Evolutionary conservation across 2,888 invertebrate species (phyloP).

Genomic region (Hypolimnas misippus): DNA sequence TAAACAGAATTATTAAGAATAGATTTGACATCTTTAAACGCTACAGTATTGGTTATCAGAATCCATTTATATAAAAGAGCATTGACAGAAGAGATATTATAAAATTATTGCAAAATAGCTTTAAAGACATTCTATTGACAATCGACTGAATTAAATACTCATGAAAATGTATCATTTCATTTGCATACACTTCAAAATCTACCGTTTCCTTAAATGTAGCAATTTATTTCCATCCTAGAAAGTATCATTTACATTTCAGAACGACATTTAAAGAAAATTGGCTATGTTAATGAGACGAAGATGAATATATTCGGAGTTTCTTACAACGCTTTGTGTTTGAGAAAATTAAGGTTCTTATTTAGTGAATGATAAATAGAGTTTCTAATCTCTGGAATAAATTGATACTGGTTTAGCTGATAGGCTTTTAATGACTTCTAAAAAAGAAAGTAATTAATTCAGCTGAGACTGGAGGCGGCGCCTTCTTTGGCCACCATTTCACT

Average conservation of each 20-base stretch:
- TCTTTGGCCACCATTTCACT: no score
- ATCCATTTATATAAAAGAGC: no score
- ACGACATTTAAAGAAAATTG: slow-evolving; percentile 34
- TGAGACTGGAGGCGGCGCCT: no score
- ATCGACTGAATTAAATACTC: not conserved
- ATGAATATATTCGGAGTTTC: slow-evolving; percentile 29
- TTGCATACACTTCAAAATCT: slow-evolving; percentile 21
- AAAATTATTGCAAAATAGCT: not conserved
- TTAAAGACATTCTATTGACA: not conserved
- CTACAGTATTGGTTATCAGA: no score
- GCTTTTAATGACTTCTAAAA: not conserved
- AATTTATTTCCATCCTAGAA: slow-evolving; percentile 32
- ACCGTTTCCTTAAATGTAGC: slow-evolving; percentile 24
- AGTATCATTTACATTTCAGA: slow-evolving; percentile 34
- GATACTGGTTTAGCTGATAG: not conserved
- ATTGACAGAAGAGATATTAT: not conserved
- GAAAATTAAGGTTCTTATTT: slow-evolving; percentile 17
- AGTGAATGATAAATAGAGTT: slow-evolving; percentile 6
- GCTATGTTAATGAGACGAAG: slow-evolving; percentile 36
- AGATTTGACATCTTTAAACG: no score
- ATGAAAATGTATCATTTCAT: slow-evolving; percentile 7
- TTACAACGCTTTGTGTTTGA: slow-evolving; percentile 10
- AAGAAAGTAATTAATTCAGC: no score
- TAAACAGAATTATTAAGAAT: no score
- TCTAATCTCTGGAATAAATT: not conserved